Conservation (phyloP, 2,113 vertebrate species). For the Ellobius talpinus region DNA sequence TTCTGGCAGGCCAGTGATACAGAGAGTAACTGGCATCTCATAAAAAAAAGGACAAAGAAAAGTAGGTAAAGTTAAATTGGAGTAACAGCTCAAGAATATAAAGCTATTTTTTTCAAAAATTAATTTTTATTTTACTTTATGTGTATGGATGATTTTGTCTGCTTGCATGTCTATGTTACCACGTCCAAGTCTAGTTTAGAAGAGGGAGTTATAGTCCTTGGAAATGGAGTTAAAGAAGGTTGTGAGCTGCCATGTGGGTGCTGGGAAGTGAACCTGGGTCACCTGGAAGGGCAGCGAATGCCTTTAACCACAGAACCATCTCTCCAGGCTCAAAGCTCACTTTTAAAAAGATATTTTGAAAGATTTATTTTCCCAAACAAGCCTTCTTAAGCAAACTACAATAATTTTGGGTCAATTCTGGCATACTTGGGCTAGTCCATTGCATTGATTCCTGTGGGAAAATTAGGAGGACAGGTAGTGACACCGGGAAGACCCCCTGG, state of each 20-base stretch:
- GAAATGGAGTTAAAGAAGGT: neutral
- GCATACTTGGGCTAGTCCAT: neutral
- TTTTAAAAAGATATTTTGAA: constrained; percentile 37
- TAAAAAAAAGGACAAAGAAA: neutral
- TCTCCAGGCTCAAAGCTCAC: neutral
- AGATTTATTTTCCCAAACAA: neutral
- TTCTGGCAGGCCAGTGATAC: neutral
- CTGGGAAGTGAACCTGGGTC: neutral
- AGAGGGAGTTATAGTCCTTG: neutral
- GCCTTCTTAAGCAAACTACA: neutral
- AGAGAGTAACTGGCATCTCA: neutral
- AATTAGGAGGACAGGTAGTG: neutral
- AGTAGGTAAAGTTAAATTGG: neutral
- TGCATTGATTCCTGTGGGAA: neutral
- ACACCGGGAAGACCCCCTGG: neutral
- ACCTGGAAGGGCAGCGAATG: neutral
- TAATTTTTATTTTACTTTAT: neutral
- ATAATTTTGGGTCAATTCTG: neutral
- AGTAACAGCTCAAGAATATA: neutral
- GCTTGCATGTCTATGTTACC: neutral
- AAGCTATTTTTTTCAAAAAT: constrained; percentile 6
- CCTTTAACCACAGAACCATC: neutral
- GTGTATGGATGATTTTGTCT: neutral
- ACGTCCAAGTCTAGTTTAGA: neutral
- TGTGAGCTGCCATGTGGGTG: neutral